phyloP scores from a whole-genome alignment of 2,797 vertebrate species.

The Cygnus olor region DNA sequence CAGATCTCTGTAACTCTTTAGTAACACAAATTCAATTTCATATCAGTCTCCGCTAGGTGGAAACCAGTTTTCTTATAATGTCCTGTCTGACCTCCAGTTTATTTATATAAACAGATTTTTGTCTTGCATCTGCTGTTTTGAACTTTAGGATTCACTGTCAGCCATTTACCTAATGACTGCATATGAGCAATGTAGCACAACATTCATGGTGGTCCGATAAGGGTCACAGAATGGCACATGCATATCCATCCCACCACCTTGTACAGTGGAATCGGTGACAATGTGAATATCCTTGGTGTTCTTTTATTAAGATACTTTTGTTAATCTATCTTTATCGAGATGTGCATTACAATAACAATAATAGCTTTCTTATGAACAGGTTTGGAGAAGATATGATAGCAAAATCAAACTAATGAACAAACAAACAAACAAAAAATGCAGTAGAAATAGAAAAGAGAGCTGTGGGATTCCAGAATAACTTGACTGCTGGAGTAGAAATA shows the following conservation, averaged over 20 bases:
- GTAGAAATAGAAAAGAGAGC: neutral
- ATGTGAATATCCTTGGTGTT: neutral
- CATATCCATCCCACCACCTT: neutral
- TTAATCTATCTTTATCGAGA: neutral
- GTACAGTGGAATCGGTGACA: neutral
- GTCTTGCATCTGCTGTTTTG: constrained; percentile 51
- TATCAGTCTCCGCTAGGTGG: constrained; percentile 8
- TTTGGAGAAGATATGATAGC: neutral
- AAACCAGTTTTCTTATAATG: constrained; percentile 31
- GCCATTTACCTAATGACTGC: constrained; percentile 9
- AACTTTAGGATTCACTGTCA: constrained; percentile 46
- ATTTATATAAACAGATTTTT: constrained; percentile 45
- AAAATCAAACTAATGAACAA: neutral
- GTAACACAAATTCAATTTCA: constrained; percentile 28
- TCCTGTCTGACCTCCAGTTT: constrained; percentile 35
- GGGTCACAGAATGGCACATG: neutral
- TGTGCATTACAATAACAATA: neutral
- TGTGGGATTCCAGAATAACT: neutral
- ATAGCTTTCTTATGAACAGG: neutral
- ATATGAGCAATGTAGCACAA: neutral
- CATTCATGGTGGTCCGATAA: neutral
- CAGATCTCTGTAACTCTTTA: constrained; percentile 35
- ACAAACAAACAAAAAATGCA: neutral
- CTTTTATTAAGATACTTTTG: neutral
- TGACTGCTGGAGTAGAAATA: neutral